Evolutionary conservation across 1,140 invertebrate species (phyloP), one percentile per base, ranked within the genome.

Genomic region (Forficula auricularia): DNA sequence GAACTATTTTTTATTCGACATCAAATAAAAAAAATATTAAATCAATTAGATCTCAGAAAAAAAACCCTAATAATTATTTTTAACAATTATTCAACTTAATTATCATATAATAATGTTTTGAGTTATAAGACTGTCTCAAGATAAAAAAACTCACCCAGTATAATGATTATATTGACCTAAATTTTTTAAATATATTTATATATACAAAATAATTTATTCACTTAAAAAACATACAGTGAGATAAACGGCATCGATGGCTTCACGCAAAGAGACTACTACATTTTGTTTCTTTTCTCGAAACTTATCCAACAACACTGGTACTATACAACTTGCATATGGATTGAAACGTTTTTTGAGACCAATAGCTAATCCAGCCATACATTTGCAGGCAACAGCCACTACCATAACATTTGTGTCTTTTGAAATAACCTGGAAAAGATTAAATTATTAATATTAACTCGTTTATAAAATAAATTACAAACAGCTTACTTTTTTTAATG

Each of bases 271-370:
- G 22, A 68, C 55, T 0, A 97, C 87, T 37, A 96, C 90, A 59
- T 77, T 87, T 30, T 76, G 68, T 56, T 98, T 98, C 65, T 96
- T 98, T 61, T 98, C 95, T 56, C 92, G 94, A 55, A 98, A 98
- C 65, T 97, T 97, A 52, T 96, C 90, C 7, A 98, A 59, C 16
- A 92, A 68, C 0, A 77, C 72, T 1, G 83, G 71, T 7, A 95
- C 65, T 54, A 83, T 82, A 19, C 77, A 69, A n/a, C 67, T 54
- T 0, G 89, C 79, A 66, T 95, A 94, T 0, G 77, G 72, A 9
- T 73, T 67, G 62, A 97, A 98, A 44, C 82, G 77, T 55, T 81
- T 89, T 33, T 90, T 81, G 13, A 98, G 64, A 12, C 91, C 94
- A 34, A 58, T 70, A 0, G 90, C 92, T 31, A 99, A 57, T 40